Percentiles rank a stretch among this genome's conserved stretches.
These are phyloP conservation scores for Drosophila mulleri DNA, from an alignment of 2,888 invertebrate genomes.

Conservation along the genomic window DNA sequence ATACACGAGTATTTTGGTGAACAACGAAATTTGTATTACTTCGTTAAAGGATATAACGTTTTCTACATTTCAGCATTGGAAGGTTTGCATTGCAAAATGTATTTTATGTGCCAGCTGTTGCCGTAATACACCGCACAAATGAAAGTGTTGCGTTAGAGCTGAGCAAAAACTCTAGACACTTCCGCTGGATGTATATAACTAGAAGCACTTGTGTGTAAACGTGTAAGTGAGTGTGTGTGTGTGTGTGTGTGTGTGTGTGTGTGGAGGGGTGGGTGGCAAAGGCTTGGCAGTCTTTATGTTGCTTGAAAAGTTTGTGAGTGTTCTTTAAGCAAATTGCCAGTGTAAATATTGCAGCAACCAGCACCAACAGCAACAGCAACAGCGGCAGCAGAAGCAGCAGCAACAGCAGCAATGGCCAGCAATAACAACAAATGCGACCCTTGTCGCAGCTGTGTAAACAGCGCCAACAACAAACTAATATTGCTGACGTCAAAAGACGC, in stretches of 20 bases:
- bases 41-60: background rate
- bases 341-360: constrained; percentile 73
- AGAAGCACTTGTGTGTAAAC: constrained; percentile 25
- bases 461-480: constrained; percentile 52
- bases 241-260: constrained; percentile 7
- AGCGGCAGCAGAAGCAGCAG: constrained; percentile 27
- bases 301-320: constrained; percentile 48
- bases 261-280: constrained; percentile 17
- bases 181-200: constrained; percentile 61
- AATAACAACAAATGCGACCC: constrained; percentile 71
- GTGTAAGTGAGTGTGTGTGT: background rate
- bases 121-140: constrained; percentile 3
- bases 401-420: constrained; percentile 26
- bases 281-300: constrained; percentile 27
- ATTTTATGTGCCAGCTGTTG: constrained; percentile 9
- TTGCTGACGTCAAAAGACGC: constrained; percentile 71
- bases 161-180: constrained; percentile 33
- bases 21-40: background rate
- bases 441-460: constrained; percentile 76
- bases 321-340: constrained; percentile 73
- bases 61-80: background rate
- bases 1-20: background rate
- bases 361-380: constrained; percentile 41
- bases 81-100: background rate
- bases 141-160: constrained; percentile 51